phyloP scores from a whole-genome alignment of 1,140 invertebrate species.

The Pomacea maculata region DNA sequence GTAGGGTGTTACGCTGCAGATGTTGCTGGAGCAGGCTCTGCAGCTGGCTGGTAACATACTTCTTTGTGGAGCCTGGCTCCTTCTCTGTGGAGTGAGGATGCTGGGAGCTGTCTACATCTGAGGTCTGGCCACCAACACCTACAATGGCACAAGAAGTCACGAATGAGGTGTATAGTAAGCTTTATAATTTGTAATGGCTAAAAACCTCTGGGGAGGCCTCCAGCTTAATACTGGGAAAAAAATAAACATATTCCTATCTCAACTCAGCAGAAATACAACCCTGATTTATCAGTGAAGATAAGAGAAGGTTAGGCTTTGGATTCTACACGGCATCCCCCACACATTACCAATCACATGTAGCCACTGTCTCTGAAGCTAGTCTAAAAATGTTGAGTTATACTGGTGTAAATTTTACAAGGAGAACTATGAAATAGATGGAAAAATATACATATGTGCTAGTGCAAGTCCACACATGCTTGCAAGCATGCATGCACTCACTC shows the following conservation, averaged over 20 bases:
- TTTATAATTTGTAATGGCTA: neutral
- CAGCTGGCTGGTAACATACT: constrained; percentile 31
- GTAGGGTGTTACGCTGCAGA: constrained; percentile 25
- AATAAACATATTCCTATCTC: neutral
- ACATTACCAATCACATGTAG: no score
- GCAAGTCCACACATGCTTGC: no score
- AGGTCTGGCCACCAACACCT: constrained; percentile 23
- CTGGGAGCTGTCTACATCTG: constrained; percentile 31
- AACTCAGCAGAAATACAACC: no score
- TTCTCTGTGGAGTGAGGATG: constrained; percentile 36
- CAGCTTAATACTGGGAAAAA: neutral
- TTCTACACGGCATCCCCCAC: no score
- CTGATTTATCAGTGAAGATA: no score
- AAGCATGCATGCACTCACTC: neutral
- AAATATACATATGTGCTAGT: no score
- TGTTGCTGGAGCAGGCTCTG: constrained; percentile 35
- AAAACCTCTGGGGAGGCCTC: neutral
- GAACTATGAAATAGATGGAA: no score
- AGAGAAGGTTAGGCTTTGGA: no score
- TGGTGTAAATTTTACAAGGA: no score
- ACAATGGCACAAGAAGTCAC: neutral
- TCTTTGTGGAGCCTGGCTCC: constrained; percentile 19
- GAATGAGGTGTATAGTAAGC: neutral
- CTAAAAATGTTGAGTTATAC: no score
- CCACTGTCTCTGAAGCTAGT: no score